Evolutionary conservation across 2,888 invertebrate species (phyloP).

Genomic region (Calliopum simillimum): DNA sequence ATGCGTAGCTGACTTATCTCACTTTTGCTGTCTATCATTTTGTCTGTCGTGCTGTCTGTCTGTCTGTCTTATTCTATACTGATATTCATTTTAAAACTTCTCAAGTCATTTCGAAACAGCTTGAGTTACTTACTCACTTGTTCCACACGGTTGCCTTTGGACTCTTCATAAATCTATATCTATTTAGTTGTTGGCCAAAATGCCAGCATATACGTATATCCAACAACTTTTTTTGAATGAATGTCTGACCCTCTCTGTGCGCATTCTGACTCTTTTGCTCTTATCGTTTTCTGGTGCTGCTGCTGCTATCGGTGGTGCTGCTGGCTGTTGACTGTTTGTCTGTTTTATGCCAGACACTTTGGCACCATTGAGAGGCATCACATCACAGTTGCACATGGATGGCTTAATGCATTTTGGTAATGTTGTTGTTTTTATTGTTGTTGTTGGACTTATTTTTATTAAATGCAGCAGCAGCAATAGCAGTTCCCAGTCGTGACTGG

Average conservation of each 20-base stretch:
- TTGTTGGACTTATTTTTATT: constrained; percentile 29
- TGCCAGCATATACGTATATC: neutral
- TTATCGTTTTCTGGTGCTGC: neutral
- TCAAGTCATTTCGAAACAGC: neutral
- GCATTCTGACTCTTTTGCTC: neutral
- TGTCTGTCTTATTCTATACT: neutral
- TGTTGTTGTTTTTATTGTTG: constrained; percentile 11
- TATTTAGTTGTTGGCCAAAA: neutral
- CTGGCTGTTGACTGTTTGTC: constrained; percentile 24
- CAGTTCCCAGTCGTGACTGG: constrained; percentile 40
- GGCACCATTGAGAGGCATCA: constrained; percentile 31
- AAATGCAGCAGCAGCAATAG: constrained; percentile 20
- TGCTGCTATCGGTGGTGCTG: neutral
- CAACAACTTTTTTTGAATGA: neutral
- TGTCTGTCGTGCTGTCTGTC: neutral
- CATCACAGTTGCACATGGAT: neutral
- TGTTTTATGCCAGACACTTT: constrained; percentile 34
- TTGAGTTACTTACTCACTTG: constrained; percentile 5
- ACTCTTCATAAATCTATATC: neutral
- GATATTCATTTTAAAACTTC: neutral
- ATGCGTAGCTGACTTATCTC: neutral
- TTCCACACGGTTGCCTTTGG: constrained; percentile 5
- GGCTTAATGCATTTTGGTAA: neutral
- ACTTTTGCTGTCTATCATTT: neutral
- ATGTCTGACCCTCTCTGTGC: constrained; percentile 5